These are phyloP conservation scores for Vanessa atalanta DNA, from an alignment of 1,140 invertebrate species.

Conservation along the genomic window DNA sequence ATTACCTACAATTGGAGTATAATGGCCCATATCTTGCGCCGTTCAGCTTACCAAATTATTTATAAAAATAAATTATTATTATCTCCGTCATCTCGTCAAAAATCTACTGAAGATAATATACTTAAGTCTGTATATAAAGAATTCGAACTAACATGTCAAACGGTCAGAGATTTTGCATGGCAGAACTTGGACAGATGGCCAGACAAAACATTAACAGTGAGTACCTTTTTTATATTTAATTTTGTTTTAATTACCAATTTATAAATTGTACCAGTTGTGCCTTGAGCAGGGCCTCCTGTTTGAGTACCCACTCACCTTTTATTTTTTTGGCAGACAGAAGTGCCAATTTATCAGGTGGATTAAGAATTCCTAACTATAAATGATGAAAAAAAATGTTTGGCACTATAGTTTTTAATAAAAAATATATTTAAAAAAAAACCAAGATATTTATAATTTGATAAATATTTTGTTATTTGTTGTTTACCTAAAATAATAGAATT, in stretches of 20 bases:
- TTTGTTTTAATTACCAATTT: not conserved
- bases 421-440: no score
- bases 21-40: constrained; percentile 43
- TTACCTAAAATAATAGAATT: not conserved
- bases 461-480: no score
- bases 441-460: no score
- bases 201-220: constrained; percentile 69
- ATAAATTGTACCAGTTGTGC: no score
- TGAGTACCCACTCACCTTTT: no score
- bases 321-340: no score
- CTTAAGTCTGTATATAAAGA: constrained; percentile 57
- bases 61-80: constrained; percentile 36
- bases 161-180: constrained; percentile 74
- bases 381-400: no score
- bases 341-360: not conserved
- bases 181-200: constrained; percentile 72
- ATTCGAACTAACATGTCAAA: constrained; percentile 48
- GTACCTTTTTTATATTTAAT: constrained; percentile 26
- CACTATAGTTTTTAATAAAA: no score
- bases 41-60: constrained; percentile 39
- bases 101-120: constrained; percentile 55
- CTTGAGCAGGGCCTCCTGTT: no score
- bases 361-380: no score
- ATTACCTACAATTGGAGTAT: not conserved
- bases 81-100: constrained; percentile 25